These are phyloP conservation scores for Microtus ochrogaster DNA, from an alignment of 2,113 vertebrate genomes.

Conservation along the genomic window DNA sequence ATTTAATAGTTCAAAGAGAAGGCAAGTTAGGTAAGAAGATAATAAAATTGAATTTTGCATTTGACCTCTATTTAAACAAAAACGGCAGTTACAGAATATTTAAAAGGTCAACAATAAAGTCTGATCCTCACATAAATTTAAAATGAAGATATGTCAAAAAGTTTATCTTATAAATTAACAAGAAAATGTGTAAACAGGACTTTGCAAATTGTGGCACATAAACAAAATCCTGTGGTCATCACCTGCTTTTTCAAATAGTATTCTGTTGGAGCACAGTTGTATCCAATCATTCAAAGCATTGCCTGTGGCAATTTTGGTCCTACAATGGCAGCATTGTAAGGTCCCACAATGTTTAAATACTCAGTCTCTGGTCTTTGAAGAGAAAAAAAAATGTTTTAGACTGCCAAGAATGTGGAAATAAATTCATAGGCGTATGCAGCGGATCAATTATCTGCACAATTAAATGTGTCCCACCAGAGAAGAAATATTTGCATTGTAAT, in stretches of 20 bases:
- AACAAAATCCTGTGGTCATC: slow-evolving; percentile 6
- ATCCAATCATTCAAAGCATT: not conserved
- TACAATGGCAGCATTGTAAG: not conserved
- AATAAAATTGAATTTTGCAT: slow-evolving; percentile 77
- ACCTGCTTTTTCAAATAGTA: slow-evolving; percentile 40
- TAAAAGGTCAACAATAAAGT: not conserved
- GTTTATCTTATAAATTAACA: slow-evolving; percentile 46
- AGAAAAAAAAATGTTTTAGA: not conserved
- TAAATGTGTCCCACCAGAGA: slow-evolving; percentile 12
- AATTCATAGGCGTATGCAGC: slow-evolving; percentile 31
- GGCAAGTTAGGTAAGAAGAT: slow-evolving; percentile 60
- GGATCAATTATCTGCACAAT: not conserved
- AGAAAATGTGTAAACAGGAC: not conserved
- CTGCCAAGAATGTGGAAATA: not conserved
- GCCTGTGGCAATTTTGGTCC: not conserved
- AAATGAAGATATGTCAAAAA: slow-evolving; percentile 25
- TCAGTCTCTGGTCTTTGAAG: not conserved
- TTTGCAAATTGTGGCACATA: not conserved
- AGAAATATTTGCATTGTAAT: slow-evolving; percentile 56
- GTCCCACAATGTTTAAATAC: not conserved
- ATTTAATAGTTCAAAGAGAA: slow-evolving; percentile 72
- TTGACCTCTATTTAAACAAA: slow-evolving; percentile 70
- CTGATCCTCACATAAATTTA: slow-evolving; percentile 49
- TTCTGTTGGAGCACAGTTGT: not conserved
- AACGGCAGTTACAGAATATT: slow-evolving; percentile 17